A percentile compares a stretch with the other conserved stretches of the same genome.
These are phyloP conservation scores for Brachyistius frenatus DNA, from an alignment of 2,113 vertebrate species.

Conservation along the genomic window DNA sequence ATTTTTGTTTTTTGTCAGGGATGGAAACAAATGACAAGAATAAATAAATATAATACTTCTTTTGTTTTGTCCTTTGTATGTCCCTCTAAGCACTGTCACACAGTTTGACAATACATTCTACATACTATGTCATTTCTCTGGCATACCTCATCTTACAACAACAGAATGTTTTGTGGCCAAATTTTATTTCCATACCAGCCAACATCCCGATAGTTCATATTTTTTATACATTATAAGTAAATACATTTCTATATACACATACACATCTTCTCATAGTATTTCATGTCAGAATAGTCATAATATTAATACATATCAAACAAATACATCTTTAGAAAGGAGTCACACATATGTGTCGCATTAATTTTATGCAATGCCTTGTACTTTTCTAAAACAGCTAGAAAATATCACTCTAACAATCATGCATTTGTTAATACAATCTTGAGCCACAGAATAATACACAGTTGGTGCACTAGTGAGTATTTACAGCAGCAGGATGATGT, in stretches of 20 bases:
- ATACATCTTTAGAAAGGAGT: background rate
- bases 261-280: too few species aligned
- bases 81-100: constrained; percentile 15
- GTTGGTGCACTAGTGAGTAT: background rate
- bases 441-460: background rate
- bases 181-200: constrained; percentile 4
- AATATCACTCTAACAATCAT: too few species aligned
- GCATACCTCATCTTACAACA: constrained; percentile 5
- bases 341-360: background rate
- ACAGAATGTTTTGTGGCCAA: constrained; percentile 4
- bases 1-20: background rate
- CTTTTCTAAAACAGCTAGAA: background rate
- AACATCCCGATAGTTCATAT: background rate
- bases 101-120: constrained; percentile 14
- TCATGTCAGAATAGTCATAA: background rate
- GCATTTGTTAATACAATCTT: background rate
- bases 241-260: too few species aligned
- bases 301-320: too few species aligned
- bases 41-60: constrained; percentile 2
- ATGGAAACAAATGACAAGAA: constrained; percentile 13
- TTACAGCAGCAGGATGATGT: background rate
- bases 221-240: too few species aligned
- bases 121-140: background rate
- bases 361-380: background rate
- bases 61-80: background rate